These are phyloP conservation scores for Etheostoma cragini DNA, from an alignment of 2,113 vertebrate species.

Conservation along the genomic window DNA sequence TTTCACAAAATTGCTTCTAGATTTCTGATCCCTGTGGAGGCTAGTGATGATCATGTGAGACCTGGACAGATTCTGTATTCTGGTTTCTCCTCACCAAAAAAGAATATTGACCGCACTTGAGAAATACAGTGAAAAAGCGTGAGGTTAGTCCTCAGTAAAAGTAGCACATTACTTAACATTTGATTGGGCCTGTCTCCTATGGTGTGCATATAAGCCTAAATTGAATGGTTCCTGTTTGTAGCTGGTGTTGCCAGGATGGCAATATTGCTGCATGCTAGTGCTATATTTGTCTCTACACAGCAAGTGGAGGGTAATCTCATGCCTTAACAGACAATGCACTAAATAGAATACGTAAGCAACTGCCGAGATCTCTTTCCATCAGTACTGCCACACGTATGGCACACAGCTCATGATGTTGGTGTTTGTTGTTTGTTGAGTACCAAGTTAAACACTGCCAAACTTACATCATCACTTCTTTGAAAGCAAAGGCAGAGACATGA, in stretches of 20 bases:
- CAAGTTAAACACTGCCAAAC: constrained; percentile 80
- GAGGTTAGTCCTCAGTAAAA: constrained; percentile 64
- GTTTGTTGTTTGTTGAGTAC: constrained; percentile 73
- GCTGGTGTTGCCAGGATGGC: constrained; percentile 75
- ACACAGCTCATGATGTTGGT: constrained; percentile 74
- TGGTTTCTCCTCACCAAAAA: constrained; percentile 21
- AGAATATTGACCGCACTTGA: constrained; percentile 2
- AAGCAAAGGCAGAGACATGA: constrained; percentile 66
- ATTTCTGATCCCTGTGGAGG: constrained; percentile 50
- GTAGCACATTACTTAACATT: constrained; percentile 73
- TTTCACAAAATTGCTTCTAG: constrained; percentile 46
- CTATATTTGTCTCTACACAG: constrained; percentile 81
- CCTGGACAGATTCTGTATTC: constrained; percentile 11
- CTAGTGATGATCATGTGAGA: constrained; percentile 34
- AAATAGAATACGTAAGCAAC: constrained; percentile 80
- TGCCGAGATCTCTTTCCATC: constrained; percentile 80
- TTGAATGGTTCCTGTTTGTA: constrained; percentile 74
- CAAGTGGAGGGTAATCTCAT: constrained; percentile 82
- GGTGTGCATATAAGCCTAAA: constrained; percentile 76
- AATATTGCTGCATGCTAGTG: constrained; percentile 80
- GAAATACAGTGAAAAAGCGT: constrained; percentile 5
- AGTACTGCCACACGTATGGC: constrained; percentile 76
- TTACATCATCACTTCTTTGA: constrained; percentile 66
- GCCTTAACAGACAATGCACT: constrained; percentile 84
- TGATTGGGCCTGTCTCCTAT: constrained; percentile 70